phyloP scores from a whole-genome alignment of 2,113 vertebrate genomes.

The Eulemur rufifrons region DNA sequence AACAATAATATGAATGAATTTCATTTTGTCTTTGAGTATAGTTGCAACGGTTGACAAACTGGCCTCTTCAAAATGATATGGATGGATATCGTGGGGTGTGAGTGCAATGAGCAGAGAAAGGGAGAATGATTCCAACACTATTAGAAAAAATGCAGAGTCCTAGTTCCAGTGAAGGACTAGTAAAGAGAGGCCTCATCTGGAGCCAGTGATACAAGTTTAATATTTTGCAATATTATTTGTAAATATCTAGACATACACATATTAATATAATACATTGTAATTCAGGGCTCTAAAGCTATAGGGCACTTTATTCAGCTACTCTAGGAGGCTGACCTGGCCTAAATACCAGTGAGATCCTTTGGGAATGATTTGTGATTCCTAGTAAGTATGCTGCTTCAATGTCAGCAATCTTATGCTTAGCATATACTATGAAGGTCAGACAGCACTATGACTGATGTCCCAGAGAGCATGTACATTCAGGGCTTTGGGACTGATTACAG shows the following conservation, averaged over 20 bases:
- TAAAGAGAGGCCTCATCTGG: not conserved
- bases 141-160: not conserved
- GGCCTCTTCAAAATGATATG: not conserved
- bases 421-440: not conserved
- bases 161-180: not conserved
- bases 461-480: not conserved
- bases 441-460: not conserved
- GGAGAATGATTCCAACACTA: not conserved
- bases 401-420: not conserved
- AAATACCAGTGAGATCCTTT: not conserved
- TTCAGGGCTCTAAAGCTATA: not conserved
- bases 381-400: not conserved
- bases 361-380: not conserved
- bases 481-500: not conserved
- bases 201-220: not conserved
- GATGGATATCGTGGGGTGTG: not conserved
- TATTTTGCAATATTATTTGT: not conserved
- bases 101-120: not conserved
- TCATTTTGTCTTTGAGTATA: not conserved
- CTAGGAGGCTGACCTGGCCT: not conserved
- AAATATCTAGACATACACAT: not conserved
- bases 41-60: not conserved
- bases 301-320: not conserved
- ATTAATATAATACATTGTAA: not conserved
- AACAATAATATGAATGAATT: not conserved